phyloP scores from a whole-genome alignment of 2,113 vertebrate genomes.

The Lichenostomus cassidix region DNA sequence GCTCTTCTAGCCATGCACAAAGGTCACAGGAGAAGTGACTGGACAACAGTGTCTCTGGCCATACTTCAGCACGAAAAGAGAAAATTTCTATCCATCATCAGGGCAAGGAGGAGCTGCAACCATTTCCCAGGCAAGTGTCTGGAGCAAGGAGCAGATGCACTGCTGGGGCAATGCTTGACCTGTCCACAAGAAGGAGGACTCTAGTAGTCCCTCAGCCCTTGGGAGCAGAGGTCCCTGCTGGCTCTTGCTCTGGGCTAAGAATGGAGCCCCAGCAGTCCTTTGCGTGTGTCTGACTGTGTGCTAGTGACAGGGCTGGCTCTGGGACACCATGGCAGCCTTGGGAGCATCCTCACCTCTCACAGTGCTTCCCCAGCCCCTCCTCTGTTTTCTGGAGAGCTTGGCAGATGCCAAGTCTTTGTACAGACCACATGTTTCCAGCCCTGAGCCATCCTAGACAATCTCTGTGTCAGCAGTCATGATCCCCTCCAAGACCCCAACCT shows the following conservation, averaged over 20 bases:
- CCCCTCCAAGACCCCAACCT: not conserved
- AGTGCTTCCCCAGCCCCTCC: rapidly evolving
- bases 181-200: not conserved
- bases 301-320: not conserved
- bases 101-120: not conserved
- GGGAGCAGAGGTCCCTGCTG: not conserved
- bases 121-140: not conserved
- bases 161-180: not conserved
- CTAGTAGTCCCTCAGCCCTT: rapidly evolving
- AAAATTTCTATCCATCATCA: not conserved
- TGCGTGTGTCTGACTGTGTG: rapidly evolving
- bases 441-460: not conserved
- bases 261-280: not conserved
- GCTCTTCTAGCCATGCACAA: not conserved
- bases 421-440: not conserved
- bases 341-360: not conserved
- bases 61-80: not conserved
- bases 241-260: not conserved
- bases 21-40: not conserved
- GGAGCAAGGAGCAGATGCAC: not conserved
- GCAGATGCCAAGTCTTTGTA: not conserved
- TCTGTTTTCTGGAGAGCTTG: not conserved
- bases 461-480: not conserved
- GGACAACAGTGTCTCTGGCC: not conserved
- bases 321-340: rapidly evolving